Evolutionary conservation across 2,888 invertebrate genomes (phyloP).

Genomic region (Eupithecia centaureata): DNA sequence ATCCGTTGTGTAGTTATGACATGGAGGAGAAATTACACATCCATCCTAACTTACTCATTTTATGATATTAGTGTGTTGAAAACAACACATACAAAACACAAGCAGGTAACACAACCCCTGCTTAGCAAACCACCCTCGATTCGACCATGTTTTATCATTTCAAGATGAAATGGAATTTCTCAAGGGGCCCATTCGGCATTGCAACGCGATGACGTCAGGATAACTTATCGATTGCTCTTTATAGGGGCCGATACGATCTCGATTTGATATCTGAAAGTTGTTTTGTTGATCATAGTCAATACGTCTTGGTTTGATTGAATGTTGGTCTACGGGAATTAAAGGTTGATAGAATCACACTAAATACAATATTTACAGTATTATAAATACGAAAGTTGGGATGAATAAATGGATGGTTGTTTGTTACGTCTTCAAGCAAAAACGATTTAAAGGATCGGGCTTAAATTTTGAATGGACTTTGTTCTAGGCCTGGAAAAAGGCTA

Average conservation of each 20-base stretch:
- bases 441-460: too few relatives aligned
- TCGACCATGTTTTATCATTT: conserved; percentile 42
- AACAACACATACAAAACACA: not conserved
- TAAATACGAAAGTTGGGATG: too few relatives aligned
- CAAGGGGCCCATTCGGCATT: conserved; percentile 54
- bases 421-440: too few relatives aligned
- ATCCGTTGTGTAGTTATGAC: not conserved
- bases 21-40: not conserved
- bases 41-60: not conserved
- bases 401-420: too few relatives aligned
- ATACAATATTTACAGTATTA: not conserved
- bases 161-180: conserved; percentile 54
- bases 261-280: not conserved
- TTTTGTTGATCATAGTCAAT: not conserved
- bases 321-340: not conserved
- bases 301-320: not conserved
- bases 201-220: conserved; percentile 44
- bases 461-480: too few relatives aligned
- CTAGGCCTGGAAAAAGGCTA: too few relatives aligned
- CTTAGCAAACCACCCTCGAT: conserved; percentile 20
- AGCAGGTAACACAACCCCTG: conserved; percentile 10
- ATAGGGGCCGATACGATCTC: conserved; percentile 6
- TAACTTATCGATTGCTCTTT: conserved; percentile 21
- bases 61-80: not conserved
- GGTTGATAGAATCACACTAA: not conserved